phyloP scores from a whole-genome alignment of 2,797 vertebrate genomes.

The Triplophysa bombifrons region DNA sequence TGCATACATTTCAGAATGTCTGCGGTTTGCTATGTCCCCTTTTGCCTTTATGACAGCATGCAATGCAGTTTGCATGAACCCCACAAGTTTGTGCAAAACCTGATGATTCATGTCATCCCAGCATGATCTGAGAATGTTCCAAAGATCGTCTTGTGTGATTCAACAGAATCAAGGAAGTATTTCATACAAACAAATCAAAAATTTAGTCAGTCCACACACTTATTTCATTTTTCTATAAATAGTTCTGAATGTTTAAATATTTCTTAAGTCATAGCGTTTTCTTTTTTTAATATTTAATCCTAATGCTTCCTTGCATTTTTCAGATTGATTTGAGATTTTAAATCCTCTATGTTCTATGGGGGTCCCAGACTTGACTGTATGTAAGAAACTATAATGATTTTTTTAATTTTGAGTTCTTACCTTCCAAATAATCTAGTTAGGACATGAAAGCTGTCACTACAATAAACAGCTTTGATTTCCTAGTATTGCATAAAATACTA shows the following conservation, averaged over 20 bases:
- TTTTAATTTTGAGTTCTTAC: not conserved
- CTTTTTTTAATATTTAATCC: no score
- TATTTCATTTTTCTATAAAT: not conserved
- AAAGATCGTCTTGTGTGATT: not conserved
- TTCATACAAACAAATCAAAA: not conserved
- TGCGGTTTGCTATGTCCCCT: not conserved
- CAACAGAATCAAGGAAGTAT: not conserved
- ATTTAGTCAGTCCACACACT: no score
- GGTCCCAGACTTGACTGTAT: no score
- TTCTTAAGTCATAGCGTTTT: no score
- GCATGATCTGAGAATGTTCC: not conserved
- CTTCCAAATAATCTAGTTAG: not conserved
- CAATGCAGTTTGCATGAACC: not conserved
- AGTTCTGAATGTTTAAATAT: no score
- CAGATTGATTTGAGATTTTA: not conserved
- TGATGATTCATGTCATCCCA: not conserved
- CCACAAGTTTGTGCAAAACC: not conserved
- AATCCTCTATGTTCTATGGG: no score
- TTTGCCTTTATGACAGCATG: conserved; percentile 3
- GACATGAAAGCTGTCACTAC: not conserved
- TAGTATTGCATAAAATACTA: not conserved
- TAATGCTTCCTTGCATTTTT: no score
- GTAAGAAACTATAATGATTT: not conserved
- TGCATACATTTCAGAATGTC: not conserved
- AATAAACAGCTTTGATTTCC: not conserved